These are phyloP conservation scores for Novumbra hubbsi DNA, from an alignment of 2,797 vertebrate species.

Conservation along the genomic window DNA sequence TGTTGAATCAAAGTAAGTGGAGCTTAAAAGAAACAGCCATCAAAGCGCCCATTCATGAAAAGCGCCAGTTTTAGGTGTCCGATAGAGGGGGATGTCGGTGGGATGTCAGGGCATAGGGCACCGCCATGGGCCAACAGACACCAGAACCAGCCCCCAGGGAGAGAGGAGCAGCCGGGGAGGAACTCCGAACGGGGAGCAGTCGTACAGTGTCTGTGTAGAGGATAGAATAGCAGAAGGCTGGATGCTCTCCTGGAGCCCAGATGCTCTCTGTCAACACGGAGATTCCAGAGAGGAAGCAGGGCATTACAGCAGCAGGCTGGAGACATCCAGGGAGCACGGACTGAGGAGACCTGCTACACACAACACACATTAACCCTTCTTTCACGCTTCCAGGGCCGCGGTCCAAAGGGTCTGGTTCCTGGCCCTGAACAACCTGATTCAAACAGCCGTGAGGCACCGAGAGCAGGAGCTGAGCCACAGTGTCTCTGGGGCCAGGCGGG, in stretches of 20 bases:
- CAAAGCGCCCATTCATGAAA: conserved; percentile 65
- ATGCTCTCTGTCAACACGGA: conserved; percentile 79
- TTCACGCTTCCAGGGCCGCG: no score
- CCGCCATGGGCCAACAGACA: not conserved
- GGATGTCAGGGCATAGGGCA: conserved; percentile 6
- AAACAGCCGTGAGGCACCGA: conserved; percentile 37
- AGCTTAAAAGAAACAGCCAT: conserved; percentile 64
- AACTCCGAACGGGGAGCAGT: conserved; percentile 5
- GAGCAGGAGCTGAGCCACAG: conserved; percentile 47
- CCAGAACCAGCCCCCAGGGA: not conserved
- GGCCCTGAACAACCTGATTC: conserved; percentile 47
- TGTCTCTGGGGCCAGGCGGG: conserved; percentile 53
- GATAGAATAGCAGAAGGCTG: conserved; percentile 58
- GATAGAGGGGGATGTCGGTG: conserved; percentile 32
- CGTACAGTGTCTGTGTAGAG: conserved; percentile 22
- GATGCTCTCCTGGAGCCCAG: conserved; percentile 75
- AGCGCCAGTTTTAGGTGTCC: conserved; percentile 37
- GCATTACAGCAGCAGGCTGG: conserved; percentile 72
- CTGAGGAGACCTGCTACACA: not conserved
- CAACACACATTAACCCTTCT: conserved; percentile 45
- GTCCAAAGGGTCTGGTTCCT: conserved; percentile 55
- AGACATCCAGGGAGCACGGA: conserved; percentile 56
- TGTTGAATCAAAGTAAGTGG: conserved; percentile 66
- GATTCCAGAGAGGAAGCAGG: conserved; percentile 76
- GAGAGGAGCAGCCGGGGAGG: not conserved